These are phyloP conservation scores for Scaeva pyrastri DNA, from an alignment of 2,888 invertebrate species.

Conservation along the genomic window DNA sequence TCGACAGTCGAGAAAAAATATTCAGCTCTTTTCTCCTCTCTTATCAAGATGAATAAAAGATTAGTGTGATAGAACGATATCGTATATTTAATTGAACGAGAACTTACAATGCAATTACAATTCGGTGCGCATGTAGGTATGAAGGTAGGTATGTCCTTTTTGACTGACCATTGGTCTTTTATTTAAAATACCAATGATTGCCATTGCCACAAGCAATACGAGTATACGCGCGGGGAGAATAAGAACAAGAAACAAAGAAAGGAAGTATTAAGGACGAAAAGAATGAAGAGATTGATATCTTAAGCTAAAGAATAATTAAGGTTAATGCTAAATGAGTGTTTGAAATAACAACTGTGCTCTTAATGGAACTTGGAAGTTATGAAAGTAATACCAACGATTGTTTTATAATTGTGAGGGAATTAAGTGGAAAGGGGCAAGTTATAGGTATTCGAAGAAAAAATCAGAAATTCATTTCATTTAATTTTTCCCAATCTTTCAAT, in stretches of 20 bases:
- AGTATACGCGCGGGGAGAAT: no score
- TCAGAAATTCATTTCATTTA: no score
- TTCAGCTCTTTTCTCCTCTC: neutral
- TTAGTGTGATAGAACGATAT: slow-evolving; percentile 31
- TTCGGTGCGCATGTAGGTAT: no score
- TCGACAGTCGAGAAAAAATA: slow-evolving; percentile 9
- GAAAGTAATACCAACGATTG: slow-evolving; percentile 3
- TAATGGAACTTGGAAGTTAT: slow-evolving; percentile 26
- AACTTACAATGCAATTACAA: slow-evolving; percentile 48
- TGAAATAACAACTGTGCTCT: neutral
- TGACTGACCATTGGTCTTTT: slow-evolving; percentile 24
- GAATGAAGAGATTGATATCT: slow-evolving; percentile 40
- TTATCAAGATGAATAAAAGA: slow-evolving; percentile 64
- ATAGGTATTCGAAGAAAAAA: neutral
- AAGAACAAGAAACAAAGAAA: neutral
- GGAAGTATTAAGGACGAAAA: slow-evolving; percentile 9
- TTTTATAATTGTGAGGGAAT: slow-evolving; percentile 1
- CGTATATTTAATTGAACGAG: slow-evolving; percentile 49
- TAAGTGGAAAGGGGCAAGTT: neutral
- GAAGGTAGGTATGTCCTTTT: neutral
- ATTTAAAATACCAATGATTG: slow-evolving; percentile 34
- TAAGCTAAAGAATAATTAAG: slow-evolving; percentile 42
- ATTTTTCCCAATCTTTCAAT: no score
- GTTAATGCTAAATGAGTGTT: slow-evolving; percentile 35
- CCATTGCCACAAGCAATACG: neutral